Evolutionary conservation across 2,888 invertebrate species (phyloP).

Genomic region (Diachrysia chrysitis): DNA sequence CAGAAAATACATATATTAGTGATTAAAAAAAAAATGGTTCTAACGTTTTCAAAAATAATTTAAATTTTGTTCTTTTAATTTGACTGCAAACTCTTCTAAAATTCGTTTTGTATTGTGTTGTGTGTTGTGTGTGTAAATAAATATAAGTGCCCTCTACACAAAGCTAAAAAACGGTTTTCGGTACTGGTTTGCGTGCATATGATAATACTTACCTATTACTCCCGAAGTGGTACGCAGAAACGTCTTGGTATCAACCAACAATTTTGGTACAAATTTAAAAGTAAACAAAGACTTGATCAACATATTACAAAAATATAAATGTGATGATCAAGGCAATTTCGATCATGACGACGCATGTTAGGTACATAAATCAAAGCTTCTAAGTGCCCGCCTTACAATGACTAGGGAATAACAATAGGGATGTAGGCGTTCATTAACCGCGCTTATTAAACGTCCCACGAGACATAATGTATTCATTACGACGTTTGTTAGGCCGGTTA

Average conservation of each 20-base stretch:
- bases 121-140: too few species aligned
- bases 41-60: too few species aligned
- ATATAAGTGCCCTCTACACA: not conserved
- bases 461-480: not conserved
- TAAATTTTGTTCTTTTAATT: not conserved
- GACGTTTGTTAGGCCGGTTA: not conserved
- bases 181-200: not conserved
- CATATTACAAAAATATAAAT: too few species aligned
- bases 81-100: not conserved
- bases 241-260: too few species aligned
- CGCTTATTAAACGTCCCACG: not conserved
- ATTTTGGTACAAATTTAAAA: too few species aligned
- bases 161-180: not conserved
- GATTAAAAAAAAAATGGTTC: too few species aligned
- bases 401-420: not conserved
- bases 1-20: too few species aligned
- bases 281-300: too few species aligned
- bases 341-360: not conserved
- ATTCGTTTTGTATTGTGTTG: not conserved
- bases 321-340: not conserved
- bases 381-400: not conserved
- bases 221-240: not conserved
- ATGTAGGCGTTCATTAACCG: not conserved
- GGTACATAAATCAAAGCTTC: slow-evolving; percentile 1
- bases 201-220: too few species aligned